phyloP scores from a whole-genome alignment of 92 coral and sea anemone species.

The Montipora capitata region DNA sequence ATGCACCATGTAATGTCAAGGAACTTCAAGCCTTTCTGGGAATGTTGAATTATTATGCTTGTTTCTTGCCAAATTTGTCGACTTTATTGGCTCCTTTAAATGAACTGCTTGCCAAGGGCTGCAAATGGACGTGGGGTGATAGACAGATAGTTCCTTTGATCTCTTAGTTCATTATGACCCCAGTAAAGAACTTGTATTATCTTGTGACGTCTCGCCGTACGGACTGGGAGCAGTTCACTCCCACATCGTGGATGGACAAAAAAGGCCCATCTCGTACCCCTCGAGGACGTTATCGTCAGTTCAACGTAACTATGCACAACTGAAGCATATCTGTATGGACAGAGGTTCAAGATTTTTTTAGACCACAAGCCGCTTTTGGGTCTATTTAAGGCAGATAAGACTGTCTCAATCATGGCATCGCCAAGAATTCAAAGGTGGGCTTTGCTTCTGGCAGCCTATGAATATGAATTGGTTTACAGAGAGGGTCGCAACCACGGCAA shows the following conservation, averaged over 20 bases:
- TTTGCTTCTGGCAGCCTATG: constrained; percentile 35
- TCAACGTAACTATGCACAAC: constrained; percentile 47
- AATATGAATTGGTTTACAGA: constrained; percentile 23
- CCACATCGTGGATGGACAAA: constrained; percentile 51
- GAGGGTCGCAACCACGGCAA: constrained; percentile 28
- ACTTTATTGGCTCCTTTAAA: constrained; percentile 19
- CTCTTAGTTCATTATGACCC: constrained; percentile 48
- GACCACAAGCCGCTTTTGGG: constrained; percentile 66
- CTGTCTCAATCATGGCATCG: constrained; percentile 39
- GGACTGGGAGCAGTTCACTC: constrained; percentile 67
- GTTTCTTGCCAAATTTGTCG: constrained; percentile 35
- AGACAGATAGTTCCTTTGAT: constrained; percentile 30
- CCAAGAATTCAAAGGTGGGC: constrained; percentile 61
- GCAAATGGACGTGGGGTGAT: constrained; percentile 34
- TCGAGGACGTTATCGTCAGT: constrained; percentile 52
- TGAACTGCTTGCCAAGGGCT: constrained; percentile 36
- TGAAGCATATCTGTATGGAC: constrained; percentile 62
- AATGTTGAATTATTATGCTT: constrained; percentile 48
- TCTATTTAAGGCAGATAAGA: constrained; percentile 29
- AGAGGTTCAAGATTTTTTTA: constrained; percentile 29
- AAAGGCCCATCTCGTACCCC: constrained; percentile 61
- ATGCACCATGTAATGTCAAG: constrained; percentile 34
- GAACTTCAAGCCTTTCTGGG: constrained; percentile 47
- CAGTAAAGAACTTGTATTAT: constrained; percentile 23
- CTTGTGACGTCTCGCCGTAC: constrained; percentile 68